Evolutionary conservation across 2,888 invertebrate genomes (phyloP).

Genomic region (Dilophus febrilis): DNA sequence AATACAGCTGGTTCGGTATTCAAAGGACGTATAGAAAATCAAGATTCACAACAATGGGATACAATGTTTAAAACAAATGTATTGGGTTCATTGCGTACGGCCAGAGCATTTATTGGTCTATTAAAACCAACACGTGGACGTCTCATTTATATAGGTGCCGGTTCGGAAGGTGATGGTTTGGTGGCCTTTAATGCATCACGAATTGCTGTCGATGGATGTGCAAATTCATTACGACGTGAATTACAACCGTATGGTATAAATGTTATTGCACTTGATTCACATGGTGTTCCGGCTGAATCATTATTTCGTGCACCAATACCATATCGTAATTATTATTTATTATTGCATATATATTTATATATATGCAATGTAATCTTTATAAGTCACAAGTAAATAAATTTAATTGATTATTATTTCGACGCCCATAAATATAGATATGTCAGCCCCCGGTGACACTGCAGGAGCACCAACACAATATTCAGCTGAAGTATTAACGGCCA

Average conservation of each 20-base stretch:
- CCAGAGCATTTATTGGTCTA: slow-evolving; percentile 56
- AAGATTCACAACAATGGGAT: slow-evolving; percentile 45
- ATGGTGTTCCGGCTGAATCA: slow-evolving; percentile 44
- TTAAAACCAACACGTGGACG: slow-evolving; percentile 46
- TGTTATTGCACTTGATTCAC: slow-evolving; percentile 59
- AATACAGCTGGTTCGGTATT: slow-evolving; percentile 66
- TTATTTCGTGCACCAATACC: slow-evolving; percentile 47
- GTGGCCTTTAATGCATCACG: slow-evolving; percentile 43
- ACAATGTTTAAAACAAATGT: slow-evolving; percentile 51
- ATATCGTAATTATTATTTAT: slow-evolving; percentile 25
- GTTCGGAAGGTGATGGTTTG: slow-evolving; percentile 32
- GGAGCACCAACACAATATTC: slow-evolving; percentile 47
- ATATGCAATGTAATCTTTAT: background rate
- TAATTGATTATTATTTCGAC: background rate
- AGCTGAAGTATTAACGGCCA: slow-evolving; percentile 41
- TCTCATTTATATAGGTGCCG: slow-evolving; percentile 45
- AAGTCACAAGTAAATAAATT: background rate
- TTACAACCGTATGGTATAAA: slow-evolving; percentile 51
- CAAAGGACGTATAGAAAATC: slow-evolving; percentile 48
- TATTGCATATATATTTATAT: background rate
- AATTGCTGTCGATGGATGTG: slow-evolving; percentile 66
- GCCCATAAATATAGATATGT: background rate
- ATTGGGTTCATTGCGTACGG: slow-evolving; percentile 53
- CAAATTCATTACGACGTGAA: slow-evolving; percentile 51
- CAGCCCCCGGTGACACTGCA: slow-evolving; percentile 30